These are phyloP conservation scores for Redunca redunca DNA, from an alignment of 2,113 vertebrate species.

Conservation along the genomic window DNA sequence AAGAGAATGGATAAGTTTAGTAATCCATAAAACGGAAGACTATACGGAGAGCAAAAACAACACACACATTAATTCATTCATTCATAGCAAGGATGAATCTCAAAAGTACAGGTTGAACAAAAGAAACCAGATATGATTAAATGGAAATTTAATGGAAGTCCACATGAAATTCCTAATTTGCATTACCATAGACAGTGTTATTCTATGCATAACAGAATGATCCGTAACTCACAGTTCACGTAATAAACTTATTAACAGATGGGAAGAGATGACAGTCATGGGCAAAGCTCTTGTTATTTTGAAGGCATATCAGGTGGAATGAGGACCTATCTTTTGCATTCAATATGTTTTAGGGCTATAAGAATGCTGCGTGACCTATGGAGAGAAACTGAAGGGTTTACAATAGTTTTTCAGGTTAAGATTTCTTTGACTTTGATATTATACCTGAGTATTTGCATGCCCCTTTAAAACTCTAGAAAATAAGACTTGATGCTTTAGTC, in stretches of 20 bases:
- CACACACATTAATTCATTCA: background rate
- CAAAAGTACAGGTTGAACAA: background rate
- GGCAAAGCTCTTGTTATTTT: background rate
- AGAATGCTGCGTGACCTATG: background rate
- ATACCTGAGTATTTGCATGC: background rate
- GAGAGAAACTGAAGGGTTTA: background rate
- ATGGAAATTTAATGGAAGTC: background rate
- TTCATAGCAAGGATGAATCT: background rate
- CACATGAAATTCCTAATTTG: background rate
- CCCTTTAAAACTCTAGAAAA: constrained; percentile 25
- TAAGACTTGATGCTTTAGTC: background rate
- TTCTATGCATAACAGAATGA: background rate
- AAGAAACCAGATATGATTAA: background rate
- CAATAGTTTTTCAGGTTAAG: background rate
- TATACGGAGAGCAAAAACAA: background rate
- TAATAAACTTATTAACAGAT: background rate
- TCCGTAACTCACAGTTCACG: background rate
- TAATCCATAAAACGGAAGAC: background rate
- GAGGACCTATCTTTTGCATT: background rate
- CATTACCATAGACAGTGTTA: background rate
- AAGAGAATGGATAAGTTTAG: background rate
- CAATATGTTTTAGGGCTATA: background rate
- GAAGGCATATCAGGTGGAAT: background rate
- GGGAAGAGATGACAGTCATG: background rate
- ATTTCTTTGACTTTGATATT: background rate